Evolutionary conservation across 2,113 vertebrate genomes (phyloP), one percentile per base, ranked within the genome.

Genomic region (Poicephalus gulielmi): DNA sequence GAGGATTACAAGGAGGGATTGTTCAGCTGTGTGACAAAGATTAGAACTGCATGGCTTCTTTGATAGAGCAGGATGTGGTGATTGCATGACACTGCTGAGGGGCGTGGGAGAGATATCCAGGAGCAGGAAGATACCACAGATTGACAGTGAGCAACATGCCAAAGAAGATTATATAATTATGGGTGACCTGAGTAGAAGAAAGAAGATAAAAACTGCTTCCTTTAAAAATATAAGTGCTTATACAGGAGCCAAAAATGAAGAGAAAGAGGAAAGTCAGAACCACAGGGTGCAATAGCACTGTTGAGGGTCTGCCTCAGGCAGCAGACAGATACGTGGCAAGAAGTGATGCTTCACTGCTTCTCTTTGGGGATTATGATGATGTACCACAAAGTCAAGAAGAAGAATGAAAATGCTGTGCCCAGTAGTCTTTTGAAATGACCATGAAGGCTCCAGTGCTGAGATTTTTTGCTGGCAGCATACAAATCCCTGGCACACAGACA

Each of bases 41-140:
- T 33, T 64, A 69, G 43, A 78, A 13, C 10, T 55, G 30, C 20
- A 46, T 33, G n/a, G 19, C 67, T 28, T 85, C 74, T 68, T 43
- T 64, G 50, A 44, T 39, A 55, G 74, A 93, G 37, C 60, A 91
- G 94, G 84, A 94, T 85, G 90, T 79, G 87, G 57, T 84, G 78
- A 68, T 59, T 71, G 46, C 47, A 27, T 37, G 35, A 30, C 76
- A 63, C 59, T 74, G 74, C 46, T 68, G 69, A 94, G n/a, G 35
- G 18, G 6, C 0, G 6, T 82, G 69, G 78, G 90, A 64, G 91
- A 83, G 74, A 82, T 6, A 64, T 23, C n/a, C 66, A 79, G 43
- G 46, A 90, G 39, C 20, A 53, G 92, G 69, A 70, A 59, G 68
- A 53, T 82, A 63, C 5, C 84, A 33, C 73, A 89, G 37, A 75